Evolutionary conservation across 2,113 vertebrate genomes (phyloP).

Genomic region (Ariopsis seemanni): DNA sequence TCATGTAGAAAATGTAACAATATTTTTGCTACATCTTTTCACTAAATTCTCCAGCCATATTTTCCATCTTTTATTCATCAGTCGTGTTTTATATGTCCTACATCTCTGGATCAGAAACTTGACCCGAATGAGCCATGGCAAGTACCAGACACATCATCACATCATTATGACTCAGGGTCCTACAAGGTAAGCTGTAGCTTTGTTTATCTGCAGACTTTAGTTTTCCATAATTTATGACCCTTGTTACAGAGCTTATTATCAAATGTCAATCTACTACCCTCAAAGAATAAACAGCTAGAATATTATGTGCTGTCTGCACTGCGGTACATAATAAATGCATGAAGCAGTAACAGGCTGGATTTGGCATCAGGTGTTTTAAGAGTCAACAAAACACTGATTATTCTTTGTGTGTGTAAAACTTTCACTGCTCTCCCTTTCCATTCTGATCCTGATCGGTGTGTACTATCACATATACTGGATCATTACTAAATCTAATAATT

Average conservation of each 20-base stretch:
- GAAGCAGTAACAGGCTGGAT: slow-evolving; percentile 5
- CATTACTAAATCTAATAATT: background rate
- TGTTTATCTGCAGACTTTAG: slow-evolving; percentile 50
- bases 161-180: slow-evolving; percentile 29
- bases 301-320: slow-evolving; percentile 51
- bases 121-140: slow-evolving; percentile 42
- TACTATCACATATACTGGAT: background rate
- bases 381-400: slow-evolving; percentile 33
- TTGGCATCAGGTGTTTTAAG: slow-evolving; percentile 40
- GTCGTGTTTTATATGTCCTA: slow-evolving; percentile 13
- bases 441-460: background rate
- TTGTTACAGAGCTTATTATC: slow-evolving; percentile 50
- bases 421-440: background rate
- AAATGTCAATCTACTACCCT: slow-evolving; percentile 53
- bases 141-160: slow-evolving; percentile 38
- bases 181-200: slow-evolving; percentile 46
- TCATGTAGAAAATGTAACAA: background rate
- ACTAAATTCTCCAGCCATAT: slow-evolving; percentile 8
- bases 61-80: slow-evolving; percentile 42
- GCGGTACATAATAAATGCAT: slow-evolving; percentile 47
- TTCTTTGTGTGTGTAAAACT: slow-evolving; percentile 9
- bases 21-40: background rate
- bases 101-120: slow-evolving; percentile 26
- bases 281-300: slow-evolving; percentile 54
- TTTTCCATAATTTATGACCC: slow-evolving; percentile 61